These are phyloP conservation scores for Epinephelus awoara DNA, from an alignment of 2,797 vertebrate species.

Conservation along the genomic window DNA sequence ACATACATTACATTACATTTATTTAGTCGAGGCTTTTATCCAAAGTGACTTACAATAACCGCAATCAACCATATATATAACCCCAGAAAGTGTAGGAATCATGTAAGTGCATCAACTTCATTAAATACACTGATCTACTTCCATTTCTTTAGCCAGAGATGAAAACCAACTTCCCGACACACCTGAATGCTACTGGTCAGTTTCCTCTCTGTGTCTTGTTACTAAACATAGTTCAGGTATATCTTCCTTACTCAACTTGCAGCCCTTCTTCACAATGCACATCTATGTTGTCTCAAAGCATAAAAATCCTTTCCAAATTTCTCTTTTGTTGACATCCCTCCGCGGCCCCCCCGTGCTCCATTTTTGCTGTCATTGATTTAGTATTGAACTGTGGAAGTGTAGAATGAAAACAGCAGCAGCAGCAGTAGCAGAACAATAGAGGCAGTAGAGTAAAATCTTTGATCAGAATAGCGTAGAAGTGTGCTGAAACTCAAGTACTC, in stretches of 20 bases:
- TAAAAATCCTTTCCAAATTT: slow-evolving; percentile 28
- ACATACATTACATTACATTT: too few species aligned
- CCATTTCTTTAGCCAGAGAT: too few species aligned
- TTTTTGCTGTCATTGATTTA: slow-evolving; percentile 46
- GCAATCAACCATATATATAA: too few species aligned
- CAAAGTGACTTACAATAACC: too few species aligned
- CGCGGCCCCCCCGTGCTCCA: slow-evolving; percentile 9
- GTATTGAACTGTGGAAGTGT: slow-evolving; percentile 28
- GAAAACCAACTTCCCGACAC: too few species aligned
- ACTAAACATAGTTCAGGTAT: too few species aligned
- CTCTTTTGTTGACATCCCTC: slow-evolving; percentile 43
- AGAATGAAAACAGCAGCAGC: slow-evolving; percentile 20
- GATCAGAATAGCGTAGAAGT: slow-evolving; percentile 4
- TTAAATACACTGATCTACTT: too few species aligned
- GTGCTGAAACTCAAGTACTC: neutral
- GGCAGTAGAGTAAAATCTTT: slow-evolving; percentile 17
- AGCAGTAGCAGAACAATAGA: slow-evolving; percentile 16
- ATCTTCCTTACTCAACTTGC: neutral
- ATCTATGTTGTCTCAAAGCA: slow-evolving; percentile 21
- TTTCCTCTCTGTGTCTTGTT: too few species aligned
- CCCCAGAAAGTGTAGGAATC: too few species aligned
- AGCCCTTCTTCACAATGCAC: slow-evolving; percentile 1
- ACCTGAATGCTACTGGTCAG: too few species aligned
- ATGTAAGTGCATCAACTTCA: too few species aligned
- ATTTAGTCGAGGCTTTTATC: too few species aligned